Evolutionary conservation across 2,797 vertebrate genomes (phyloP), one percentile per base, ranked within the genome.

Genomic region (Bradypodion ventrale): DNA sequence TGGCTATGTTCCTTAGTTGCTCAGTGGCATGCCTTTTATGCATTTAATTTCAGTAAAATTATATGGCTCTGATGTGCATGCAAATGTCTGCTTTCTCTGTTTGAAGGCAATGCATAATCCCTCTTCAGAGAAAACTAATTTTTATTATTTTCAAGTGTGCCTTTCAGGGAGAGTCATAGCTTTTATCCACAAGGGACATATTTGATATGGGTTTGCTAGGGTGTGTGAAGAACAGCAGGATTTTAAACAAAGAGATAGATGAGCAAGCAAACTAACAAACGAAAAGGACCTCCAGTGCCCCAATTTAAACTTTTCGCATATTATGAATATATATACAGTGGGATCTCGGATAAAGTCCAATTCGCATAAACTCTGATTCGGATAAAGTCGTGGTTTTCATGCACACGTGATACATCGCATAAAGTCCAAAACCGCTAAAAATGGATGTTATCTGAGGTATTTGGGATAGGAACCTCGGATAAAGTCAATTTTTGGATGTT

Each of bases 71-170:
- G 81, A 42, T 81, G 82, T 81, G 2, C 75, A 44, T 42, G 86
- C 8, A 86, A 90, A 94, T 85, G 77, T 82, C 25, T 83, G 74
- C 89, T 94, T 92, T 77, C 74, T 87, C 56, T 84, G 10, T 82
- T 68, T 59, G 72, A 52, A 87, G 74, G 75, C 82, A 93, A 82
- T 7, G 10, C 15, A 92, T 92, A 90, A 69, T 91, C 91, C 35
- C 63, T 92, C 75, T 88, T 91, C 85, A 86, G 79, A 73, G 85
- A 90, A 85, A 94, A 91, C 49, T 68, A 81, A 32, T 87, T 91
- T 93, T 93, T 90, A 87, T 90, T 91, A 90, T 89, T 89, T 89
- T 87, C 68, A 65, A 82, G 7, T 85, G 16, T 1, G 13, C 65
- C 40, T 90, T 90, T 88, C 79, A 15, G 49, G 74, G 78, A 74